Percentiles rank a stretch among this genome's conserved stretches.
Evolutionary conservation across 2,797 vertebrate species (phyloP).

Genomic region (Rhodeus uyekii): DNA sequence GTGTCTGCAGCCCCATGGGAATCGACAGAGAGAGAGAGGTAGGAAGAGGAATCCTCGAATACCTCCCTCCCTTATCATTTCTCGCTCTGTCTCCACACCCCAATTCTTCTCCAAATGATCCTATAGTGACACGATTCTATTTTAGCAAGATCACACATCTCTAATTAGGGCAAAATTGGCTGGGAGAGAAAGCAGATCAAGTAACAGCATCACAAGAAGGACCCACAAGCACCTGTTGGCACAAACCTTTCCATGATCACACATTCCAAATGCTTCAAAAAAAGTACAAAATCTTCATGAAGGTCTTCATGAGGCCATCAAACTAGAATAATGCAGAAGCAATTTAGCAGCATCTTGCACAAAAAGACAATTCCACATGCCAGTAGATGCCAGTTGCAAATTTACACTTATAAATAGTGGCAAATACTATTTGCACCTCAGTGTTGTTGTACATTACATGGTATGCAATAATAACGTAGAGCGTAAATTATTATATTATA

Average conservation of each 20-base stretch:
- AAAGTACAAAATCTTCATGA: not conserved
- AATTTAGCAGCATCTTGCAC: not conserved
- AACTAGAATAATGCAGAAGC: not conserved
- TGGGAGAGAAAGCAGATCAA: constrained; percentile 61
- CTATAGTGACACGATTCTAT: constrained; percentile 43
- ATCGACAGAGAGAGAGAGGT: constrained; percentile 76
- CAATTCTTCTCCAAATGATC: constrained; percentile 6
- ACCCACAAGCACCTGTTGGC: constrained; percentile 54
- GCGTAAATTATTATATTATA: too few species aligned
- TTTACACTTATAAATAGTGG: too few species aligned
- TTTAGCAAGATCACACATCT: constrained; percentile 50
- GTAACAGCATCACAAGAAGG: constrained; percentile 60
- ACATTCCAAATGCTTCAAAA: not conserved
- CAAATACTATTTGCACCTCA: too few species aligned
- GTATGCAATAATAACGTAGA: too few species aligned
- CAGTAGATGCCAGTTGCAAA: too few species aligned
- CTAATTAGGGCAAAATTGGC: constrained; percentile 57
- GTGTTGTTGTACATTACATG: too few species aligned
- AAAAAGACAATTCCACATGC: not conserved
- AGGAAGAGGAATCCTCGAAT: constrained; percentile 71
- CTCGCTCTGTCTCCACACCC: constrained; percentile 1
- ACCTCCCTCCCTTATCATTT: constrained; percentile 56
- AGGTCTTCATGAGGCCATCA: not conserved
- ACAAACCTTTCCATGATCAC: not conserved
- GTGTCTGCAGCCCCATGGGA: constrained; percentile 77